These are phyloP conservation scores for Smittia aterrima DNA, from an alignment of 2,888 invertebrate species.

Conservation along the genomic window DNA sequence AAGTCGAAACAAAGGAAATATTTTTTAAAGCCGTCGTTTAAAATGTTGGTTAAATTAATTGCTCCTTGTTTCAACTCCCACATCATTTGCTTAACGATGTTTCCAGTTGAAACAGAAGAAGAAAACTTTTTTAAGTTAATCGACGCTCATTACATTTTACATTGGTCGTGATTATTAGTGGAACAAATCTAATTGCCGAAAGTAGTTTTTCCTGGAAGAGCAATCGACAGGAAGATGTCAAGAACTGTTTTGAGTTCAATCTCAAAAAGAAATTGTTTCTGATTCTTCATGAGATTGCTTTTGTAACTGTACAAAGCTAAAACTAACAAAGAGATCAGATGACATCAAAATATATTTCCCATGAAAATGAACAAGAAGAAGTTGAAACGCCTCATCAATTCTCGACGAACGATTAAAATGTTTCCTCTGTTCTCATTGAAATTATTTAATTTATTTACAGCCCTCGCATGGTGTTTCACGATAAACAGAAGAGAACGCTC, in stretches of 20 bases:
- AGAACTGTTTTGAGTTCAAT: conserved; percentile 1
- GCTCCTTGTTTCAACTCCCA: not conserved
- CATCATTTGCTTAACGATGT: not conserved
- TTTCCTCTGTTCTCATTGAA: not conserved
- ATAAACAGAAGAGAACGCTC: not conserved
- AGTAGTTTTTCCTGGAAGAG: not conserved
- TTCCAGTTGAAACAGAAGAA: not conserved
- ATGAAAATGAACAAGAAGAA: no score
- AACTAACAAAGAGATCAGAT: no score
- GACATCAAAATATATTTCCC: no score
- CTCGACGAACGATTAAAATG: not conserved
- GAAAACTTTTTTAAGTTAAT: not conserved
- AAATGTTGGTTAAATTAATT: not conserved
- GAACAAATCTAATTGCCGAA: conserved; percentile 25
- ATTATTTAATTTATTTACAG: conserved; percentile 15
- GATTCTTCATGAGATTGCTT: no score
- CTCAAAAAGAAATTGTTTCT: not conserved
- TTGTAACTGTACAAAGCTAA: no score
- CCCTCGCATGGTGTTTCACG: not conserved
- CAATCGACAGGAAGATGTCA: conserved; percentile 27
- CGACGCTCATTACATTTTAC: not conserved
- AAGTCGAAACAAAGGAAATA: not conserved
- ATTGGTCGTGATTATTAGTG: not conserved
- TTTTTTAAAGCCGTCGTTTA: not conserved
- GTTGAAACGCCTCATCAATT: no score